Evolutionary conservation across 2,113 vertebrate species (phyloP).

Genomic region (Lagopus leucura): DNA sequence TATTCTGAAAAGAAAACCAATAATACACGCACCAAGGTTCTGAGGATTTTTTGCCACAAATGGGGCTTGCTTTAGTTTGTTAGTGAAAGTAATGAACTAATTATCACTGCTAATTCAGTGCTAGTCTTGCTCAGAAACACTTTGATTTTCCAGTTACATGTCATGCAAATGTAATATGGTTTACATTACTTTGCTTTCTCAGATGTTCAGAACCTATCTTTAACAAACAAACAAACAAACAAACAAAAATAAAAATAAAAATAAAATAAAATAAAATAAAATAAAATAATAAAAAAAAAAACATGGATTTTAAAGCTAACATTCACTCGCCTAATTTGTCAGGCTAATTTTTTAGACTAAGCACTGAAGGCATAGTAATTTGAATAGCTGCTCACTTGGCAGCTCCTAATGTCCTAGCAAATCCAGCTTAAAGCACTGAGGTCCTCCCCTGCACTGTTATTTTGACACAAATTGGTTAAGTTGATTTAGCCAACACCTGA

Average conservation of each 20-base stretch:
- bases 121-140: background rate
- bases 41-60: background rate
- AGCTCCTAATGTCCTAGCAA: background rate
- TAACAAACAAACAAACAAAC: background rate
- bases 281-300: background rate
- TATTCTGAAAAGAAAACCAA: background rate
- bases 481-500: background rate
- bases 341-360: slow-evolving; percentile 1
- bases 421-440: background rate
- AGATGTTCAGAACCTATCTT: background rate
- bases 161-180: background rate
- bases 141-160: background rate
- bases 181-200: background rate
- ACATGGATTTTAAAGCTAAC: background rate
- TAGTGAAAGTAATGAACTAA: background rate
- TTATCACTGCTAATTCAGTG: background rate
- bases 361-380: background rate
- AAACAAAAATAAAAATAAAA: too few relatives aligned
- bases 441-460: background rate
- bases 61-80: background rate
- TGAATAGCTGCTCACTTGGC: background rate
- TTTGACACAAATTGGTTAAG: slow-evolving; percentile 11
- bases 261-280: background rate
- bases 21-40: background rate
- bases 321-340: background rate